A percentile compares a stretch with the other conserved stretches of the same genome.
Evolutionary conservation across 35 echinoderm and acorn worm genomes (phyloP).

Genomic region (Amphiura filiformis): DNA sequence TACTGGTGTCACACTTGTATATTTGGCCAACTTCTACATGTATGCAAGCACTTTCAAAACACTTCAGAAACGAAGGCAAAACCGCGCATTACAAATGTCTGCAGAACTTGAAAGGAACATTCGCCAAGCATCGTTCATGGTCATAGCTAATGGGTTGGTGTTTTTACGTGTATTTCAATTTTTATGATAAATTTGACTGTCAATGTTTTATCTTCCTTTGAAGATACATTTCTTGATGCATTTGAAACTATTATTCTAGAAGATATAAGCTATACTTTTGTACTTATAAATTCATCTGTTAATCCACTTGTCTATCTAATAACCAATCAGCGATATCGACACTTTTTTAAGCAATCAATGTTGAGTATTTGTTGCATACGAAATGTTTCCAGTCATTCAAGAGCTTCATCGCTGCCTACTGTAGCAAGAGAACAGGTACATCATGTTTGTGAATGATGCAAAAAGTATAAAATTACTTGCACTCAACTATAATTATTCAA

Average conservation of each 20-base stretch:
- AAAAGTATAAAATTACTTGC: too few species aligned
- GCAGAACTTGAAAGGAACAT: background rate
- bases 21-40: background rate
- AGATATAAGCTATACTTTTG: background rate
- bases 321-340: background rate
- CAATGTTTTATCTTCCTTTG: background rate
- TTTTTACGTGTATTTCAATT: background rate
- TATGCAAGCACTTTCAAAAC: background rate
- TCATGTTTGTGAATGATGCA: too few species aligned
- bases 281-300: background rate
- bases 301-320: background rate
- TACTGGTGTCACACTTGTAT: background rate
- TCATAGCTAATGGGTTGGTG: background rate
- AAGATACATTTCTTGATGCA: background rate
- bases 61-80: background rate
- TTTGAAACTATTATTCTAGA: background rate
- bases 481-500: too few species aligned
- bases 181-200: background rate
- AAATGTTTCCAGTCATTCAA: too few species aligned
- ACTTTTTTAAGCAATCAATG: background rate
- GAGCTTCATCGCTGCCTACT: too few species aligned
- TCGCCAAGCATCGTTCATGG: background rate
- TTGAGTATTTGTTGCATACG: too few species aligned
- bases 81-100: background rate
- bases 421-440: too few species aligned